Conservation (phyloP, 2,797 vertebrate genomes). For the Coluber constrictor region DNA sequence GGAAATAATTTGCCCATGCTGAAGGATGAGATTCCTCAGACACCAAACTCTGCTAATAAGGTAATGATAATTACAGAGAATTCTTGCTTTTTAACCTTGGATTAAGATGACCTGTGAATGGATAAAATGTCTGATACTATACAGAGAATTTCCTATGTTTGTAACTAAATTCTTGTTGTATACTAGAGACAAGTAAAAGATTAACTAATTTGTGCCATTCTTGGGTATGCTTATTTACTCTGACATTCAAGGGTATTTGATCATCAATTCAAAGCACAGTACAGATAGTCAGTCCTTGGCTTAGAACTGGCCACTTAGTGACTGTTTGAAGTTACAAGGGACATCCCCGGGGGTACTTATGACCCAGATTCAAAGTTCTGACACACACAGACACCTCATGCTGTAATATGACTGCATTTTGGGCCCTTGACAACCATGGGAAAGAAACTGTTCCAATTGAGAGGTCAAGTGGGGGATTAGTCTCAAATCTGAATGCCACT, state of each 20-base stretch:
- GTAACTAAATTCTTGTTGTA: neutral
- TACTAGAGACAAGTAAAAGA: neutral
- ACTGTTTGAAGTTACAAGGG: neutral
- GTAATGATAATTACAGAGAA: constrained; percentile 64
- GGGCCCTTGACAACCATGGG: neutral
- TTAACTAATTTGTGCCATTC: neutral
- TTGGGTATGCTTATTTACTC: neutral
- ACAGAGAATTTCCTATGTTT: neutral
- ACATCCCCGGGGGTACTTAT: neutral
- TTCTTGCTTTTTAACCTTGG: neutral
- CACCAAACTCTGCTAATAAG: constrained; percentile 85
- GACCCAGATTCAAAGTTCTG: neutral
- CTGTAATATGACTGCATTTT: neutral
- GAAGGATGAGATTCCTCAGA: constrained; percentile 85
- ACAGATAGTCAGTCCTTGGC: neutral
- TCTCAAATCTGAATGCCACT: neutral
- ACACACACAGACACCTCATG: neutral
- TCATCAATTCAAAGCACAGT: neutral
- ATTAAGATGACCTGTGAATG: neutral
- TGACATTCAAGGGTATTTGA: neutral
- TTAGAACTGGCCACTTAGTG: neutral
- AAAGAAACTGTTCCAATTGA: neutral
- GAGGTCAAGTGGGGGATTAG: neutral
- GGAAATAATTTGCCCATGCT: constrained; percentile 70
- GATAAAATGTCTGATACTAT: neutral